These are phyloP conservation scores for Thereva unica DNA, from an alignment of 2,888 invertebrate genomes.

Conservation along the genomic window DNA sequence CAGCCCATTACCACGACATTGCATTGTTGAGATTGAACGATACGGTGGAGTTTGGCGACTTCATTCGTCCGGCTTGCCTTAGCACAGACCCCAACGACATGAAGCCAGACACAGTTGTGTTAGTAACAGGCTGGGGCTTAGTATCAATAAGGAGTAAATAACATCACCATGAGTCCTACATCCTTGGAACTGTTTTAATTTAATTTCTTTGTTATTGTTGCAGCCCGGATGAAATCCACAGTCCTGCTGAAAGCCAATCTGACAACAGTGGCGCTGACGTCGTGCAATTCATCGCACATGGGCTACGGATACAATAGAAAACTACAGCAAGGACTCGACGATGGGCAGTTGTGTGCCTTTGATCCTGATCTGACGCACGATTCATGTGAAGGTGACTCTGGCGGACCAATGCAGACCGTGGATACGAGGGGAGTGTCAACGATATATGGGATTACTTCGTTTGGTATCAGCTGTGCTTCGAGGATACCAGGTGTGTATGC, in stretches of 20 bases:
- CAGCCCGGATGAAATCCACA: slow-evolving; percentile 42
- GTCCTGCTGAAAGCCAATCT: slow-evolving; percentile 45
- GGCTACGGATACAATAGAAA: slow-evolving; percentile 26
- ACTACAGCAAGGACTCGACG: slow-evolving; percentile 37
- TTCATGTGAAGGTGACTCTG: slow-evolving; percentile 54
- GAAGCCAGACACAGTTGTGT: slow-evolving; percentile 26
- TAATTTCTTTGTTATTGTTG: slow-evolving; percentile 20
- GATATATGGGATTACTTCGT: slow-evolving; percentile 51
- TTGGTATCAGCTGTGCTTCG: slow-evolving; percentile 52
- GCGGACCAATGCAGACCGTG: slow-evolving; percentile 50
- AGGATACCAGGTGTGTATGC: slow-evolving; percentile 52
- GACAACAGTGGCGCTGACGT: slow-evolving; percentile 39
- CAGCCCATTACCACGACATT: slow-evolving; percentile 45
- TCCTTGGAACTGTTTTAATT: not conserved
- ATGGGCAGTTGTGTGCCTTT: slow-evolving; percentile 45
- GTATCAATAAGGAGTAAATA: slow-evolving; percentile 6
- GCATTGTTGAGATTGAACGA: slow-evolving; percentile 44
- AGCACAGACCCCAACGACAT: slow-evolving; percentile 42
- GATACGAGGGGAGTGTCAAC: slow-evolving; percentile 45
- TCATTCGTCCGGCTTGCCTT: slow-evolving; percentile 46
- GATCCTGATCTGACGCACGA: slow-evolving; percentile 46
- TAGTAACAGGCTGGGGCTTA: slow-evolving; percentile 47
- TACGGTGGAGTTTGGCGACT: slow-evolving; percentile 33
- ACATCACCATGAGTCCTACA: not conserved
- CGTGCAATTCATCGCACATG: slow-evolving; percentile 43